A percentile compares a stretch with the other conserved stretches of the same genome.
Conservation (phyloP, 2,888 invertebrate species). For the Euproctis similis region DNA sequence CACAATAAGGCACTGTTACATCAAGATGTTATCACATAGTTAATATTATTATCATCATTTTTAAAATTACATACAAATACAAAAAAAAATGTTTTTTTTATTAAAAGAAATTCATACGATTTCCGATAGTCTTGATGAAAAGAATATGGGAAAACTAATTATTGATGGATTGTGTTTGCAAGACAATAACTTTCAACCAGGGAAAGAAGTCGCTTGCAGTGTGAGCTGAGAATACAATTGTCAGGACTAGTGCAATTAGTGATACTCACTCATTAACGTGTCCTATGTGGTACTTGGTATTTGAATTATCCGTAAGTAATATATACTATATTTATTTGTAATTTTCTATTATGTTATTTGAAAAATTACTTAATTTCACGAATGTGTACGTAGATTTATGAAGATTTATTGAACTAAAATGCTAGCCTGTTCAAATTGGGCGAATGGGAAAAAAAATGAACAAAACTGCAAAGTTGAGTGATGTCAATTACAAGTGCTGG, state of each 20-base stretch:
- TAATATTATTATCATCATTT: too few relatives aligned
- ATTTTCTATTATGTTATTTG: too few relatives aligned
- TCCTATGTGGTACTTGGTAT: slow-evolving; percentile 12
- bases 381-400: too few relatives aligned
- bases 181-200: slow-evolving; percentile 49
- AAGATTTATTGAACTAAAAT: too few relatives aligned
- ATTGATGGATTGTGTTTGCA: slow-evolving; percentile 42
- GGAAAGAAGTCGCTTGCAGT: slow-evolving; percentile 54
- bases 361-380: too few relatives aligned
- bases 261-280: slow-evolving; percentile 35
- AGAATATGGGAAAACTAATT: slow-evolving; percentile 60
- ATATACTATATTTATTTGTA: too few relatives aligned
- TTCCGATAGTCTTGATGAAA: slow-evolving; percentile 58
- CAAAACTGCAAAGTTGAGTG: too few relatives aligned
- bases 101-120: slow-evolving; percentile 37
- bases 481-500: too few relatives aligned
- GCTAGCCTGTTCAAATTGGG: too few relatives aligned
- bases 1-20: slow-evolving; percentile 73
- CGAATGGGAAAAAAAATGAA: too few relatives aligned
- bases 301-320: too few relatives aligned
- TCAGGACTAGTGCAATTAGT: slow-evolving; percentile 41
- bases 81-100: slow-evolving; percentile 31
- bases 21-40: slow-evolving; percentile 72
- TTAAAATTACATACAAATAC: too few relatives aligned
- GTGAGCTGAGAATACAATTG: slow-evolving; percentile 17